Conservation (phyloP, 2,888 invertebrate species). For the Galerucella pusilla region DNA sequence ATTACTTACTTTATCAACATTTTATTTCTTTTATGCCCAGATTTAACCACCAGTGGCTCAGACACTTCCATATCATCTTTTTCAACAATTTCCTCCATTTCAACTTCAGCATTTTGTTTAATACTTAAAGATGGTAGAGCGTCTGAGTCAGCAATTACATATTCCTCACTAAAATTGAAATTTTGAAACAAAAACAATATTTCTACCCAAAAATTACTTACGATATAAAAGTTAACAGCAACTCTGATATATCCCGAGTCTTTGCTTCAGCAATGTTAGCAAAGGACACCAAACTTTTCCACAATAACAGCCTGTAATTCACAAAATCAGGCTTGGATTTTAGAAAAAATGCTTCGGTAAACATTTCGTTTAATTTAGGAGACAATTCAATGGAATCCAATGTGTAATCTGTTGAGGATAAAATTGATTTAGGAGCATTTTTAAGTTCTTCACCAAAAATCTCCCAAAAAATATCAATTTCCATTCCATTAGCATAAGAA, state of each 20-base stretch:
- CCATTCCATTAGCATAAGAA: conserved; percentile 75
- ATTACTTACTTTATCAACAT: conserved; percentile 32
- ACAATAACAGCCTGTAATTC: conserved; percentile 83
- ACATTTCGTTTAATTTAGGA: conserved; percentile 56
- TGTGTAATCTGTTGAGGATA: conserved; percentile 51
- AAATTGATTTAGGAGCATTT: conserved; percentile 66
- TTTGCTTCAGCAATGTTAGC: conserved; percentile 81
- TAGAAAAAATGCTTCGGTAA: conserved; percentile 56
- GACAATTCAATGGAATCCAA: conserved; percentile 42
- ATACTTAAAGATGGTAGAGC: conserved; percentile 70
- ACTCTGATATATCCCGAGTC: conserved; percentile 81
- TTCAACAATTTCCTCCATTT: conserved; percentile 58
- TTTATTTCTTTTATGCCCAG: conserved; percentile 16
- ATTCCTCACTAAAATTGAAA: conserved; percentile 64
- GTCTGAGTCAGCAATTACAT: conserved; percentile 70
- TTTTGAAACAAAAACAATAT: conserved; percentile 23
- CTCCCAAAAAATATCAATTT: conserved; percentile 77
- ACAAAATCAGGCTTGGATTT: conserved; percentile 75
- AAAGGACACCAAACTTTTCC: conserved; percentile 81
- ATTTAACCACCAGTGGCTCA: conserved; percentile 59
- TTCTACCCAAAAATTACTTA: conserved; percentile 67
- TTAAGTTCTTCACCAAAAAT: conserved; percentile 73
- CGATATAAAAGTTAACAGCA: conserved; percentile 80
- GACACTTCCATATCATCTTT: conserved; percentile 61
- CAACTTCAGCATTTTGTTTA: conserved; percentile 59